Evolutionary conservation across 2,113 vertebrate genomes (phyloP).

Genomic region (Corydoras sp.): DNA sequence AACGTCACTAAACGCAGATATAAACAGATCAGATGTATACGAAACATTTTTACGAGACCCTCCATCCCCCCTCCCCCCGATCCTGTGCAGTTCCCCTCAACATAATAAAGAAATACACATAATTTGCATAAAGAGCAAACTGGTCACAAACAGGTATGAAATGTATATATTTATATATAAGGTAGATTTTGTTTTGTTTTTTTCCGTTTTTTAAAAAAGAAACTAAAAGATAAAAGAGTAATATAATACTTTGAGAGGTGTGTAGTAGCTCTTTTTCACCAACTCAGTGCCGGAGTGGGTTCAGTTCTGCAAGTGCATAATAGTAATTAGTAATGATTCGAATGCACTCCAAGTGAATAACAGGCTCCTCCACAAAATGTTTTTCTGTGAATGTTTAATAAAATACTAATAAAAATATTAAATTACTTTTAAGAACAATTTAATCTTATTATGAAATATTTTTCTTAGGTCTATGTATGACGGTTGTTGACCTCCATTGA

Average conservation of each 20-base stretch:
- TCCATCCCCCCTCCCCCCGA: conserved; percentile 28
- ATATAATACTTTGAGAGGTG: conserved; percentile 64
- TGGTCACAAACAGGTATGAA: conserved; percentile 45
- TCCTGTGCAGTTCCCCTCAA: not conserved
- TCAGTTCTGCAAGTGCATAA: not conserved
- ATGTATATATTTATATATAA: conserved; percentile 14
- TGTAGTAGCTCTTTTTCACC: not conserved
- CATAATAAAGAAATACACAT: conserved; percentile 47
- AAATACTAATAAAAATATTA: no score
- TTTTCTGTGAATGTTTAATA: no score
- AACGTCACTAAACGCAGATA: conserved; percentile 39
- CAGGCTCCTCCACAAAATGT: no score
- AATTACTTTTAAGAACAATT: no score
- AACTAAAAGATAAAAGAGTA: conserved; percentile 46
- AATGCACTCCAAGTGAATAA: no score
- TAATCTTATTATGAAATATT: no score
- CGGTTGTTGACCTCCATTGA: no score
- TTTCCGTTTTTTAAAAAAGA: conserved; percentile 31
- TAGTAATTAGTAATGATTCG: no score
- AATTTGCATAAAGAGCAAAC: conserved; percentile 58
- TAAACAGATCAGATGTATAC: conserved; percentile 47
- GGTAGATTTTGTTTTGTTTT: not conserved
- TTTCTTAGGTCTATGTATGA: no score
- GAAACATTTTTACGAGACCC: conserved; percentile 47
- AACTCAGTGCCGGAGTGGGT: not conserved